Percentiles rank a stretch among this genome's conserved stretches.
Evolutionary conservation across 1,140 invertebrate genomes (phyloP).

Genomic region (Calycopis cecrops): DNA sequence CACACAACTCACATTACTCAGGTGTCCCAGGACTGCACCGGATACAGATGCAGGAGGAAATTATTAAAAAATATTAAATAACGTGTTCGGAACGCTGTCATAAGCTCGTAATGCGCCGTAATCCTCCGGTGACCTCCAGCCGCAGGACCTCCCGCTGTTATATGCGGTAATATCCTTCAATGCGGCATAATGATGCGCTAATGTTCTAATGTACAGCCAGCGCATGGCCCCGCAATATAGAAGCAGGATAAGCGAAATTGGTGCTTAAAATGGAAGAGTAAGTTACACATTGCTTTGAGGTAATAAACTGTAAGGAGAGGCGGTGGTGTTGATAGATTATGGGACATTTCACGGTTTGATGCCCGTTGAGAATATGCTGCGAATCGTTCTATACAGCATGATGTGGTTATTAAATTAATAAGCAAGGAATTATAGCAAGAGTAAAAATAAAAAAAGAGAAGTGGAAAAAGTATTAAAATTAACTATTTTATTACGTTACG

Average conservation of each 20-base stretch:
- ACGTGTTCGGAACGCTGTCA: no score
- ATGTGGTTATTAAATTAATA: background rate
- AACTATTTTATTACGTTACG: no score
- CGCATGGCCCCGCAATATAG: background rate
- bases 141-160: slow-evolving; percentile 26
- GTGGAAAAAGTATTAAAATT: no score
- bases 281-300: background rate
- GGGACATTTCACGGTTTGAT: slow-evolving; percentile 46
- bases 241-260: background rate
- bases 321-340: slow-evolving; percentile 30
- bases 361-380: slow-evolving; percentile 40
- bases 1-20: no score
- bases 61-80: no score
- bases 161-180: slow-evolving; percentile 6
- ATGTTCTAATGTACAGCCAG: background rate
- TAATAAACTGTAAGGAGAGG: background rate
- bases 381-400: slow-evolving; percentile 30
- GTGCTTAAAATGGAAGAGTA: background rate
- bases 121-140: background rate
- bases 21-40: no score
- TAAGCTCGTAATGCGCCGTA: no score
- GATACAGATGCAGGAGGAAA: no score
- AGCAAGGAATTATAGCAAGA: no score
- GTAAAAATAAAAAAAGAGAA: no score
- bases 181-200: slow-evolving; percentile 2